Percentiles rank a stretch among this genome's conserved stretches.
Conservation (phyloP, 2,113 vertebrate species). For the Etia nguti region DNA sequence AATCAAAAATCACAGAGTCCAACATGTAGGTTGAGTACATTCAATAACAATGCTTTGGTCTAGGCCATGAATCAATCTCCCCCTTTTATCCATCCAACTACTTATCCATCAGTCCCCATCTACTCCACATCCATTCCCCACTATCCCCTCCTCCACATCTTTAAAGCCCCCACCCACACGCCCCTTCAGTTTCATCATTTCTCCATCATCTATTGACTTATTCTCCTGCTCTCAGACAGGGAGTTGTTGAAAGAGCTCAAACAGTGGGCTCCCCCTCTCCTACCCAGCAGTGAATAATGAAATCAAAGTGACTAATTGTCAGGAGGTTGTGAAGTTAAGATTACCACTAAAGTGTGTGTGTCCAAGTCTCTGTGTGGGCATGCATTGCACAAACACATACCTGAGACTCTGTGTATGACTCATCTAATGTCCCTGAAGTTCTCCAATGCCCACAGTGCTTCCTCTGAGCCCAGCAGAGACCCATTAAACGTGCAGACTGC, state of each 20-base stretch:
- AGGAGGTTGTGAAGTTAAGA: slow-evolving; percentile 21
- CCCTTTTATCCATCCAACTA: background rate
- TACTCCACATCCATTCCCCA: background rate
- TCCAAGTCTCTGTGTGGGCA: background rate
- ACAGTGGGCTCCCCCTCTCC: slow-evolving; percentile 26
- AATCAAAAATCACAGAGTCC: background rate
- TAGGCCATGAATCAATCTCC: background rate
- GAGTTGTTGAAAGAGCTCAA: slow-evolving; percentile 16
- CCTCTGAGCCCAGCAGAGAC: slow-evolving; percentile 6
- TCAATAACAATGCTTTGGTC: background rate
- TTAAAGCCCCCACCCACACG: background rate
- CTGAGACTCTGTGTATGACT: slow-evolving; percentile 17
- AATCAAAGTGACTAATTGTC: slow-evolving; percentile 49
- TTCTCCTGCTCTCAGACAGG: background rate
- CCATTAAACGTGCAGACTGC: background rate
- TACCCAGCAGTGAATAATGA: slow-evolving; percentile 46
- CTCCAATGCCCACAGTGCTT: slow-evolving; percentile 2
- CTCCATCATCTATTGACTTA: slow-evolving; percentile 20
- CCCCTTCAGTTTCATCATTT: background rate
- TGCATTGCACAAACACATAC: background rate
- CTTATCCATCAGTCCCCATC: background rate
- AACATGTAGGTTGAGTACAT: background rate
- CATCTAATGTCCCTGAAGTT: slow-evolving; percentile 30
- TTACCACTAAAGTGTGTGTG: background rate
- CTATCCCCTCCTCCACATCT: background rate